Base-by-base conservation (phyloP, 2,888 invertebrate species). In the Copidosoma aretas region DNA sequence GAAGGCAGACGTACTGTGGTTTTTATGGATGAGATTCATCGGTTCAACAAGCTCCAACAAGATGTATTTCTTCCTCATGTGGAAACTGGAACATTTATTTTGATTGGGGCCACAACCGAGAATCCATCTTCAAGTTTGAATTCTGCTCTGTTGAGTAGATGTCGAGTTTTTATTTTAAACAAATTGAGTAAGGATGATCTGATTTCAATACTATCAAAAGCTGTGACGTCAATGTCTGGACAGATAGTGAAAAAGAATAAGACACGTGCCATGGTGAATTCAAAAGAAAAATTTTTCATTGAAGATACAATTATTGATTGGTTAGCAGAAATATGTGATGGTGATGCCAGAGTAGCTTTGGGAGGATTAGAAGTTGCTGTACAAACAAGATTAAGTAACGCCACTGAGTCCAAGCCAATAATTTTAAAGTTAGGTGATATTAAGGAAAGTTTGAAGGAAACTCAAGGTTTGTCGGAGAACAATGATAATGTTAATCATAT, bases 41-140 rank as follows among this genome's bases (percentile, higher is more conserved):
- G 93, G 64, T 94, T 94, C 79, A 94, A 93, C 82, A 94, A 93
- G 84, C 84, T 89, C 22, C 94, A 94, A 78, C 94, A 94, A 85
- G 93, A 94, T 81, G 89, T 90, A 59, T 92, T 94, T 82, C 81
- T 94, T 67, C 90, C 92, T 8, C 91, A 92, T 81, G 90, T 94
- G 14, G 94, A 94, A 82, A 90, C 89, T 82, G 94, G 94, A 0
- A 90, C 91, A 24, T 89, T 94, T 56, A 90, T 87, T 57, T 84
- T 94, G 70, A 88, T 94, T 69, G 94, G 94, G 22, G 93, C 94
- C 0, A 94, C 94, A 0, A 94, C 94, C 56, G 94, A 94, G 82
- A 94, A 94, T 82, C 94, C 94, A n/a, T 93, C 93, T 0, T 94
- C 93, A 80, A 90, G 90, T 76, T 87, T 94, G 58, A 94, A 94